Conservation (phyloP, 2,113 vertebrate species). For the Lepisosteus osseus region DNA sequence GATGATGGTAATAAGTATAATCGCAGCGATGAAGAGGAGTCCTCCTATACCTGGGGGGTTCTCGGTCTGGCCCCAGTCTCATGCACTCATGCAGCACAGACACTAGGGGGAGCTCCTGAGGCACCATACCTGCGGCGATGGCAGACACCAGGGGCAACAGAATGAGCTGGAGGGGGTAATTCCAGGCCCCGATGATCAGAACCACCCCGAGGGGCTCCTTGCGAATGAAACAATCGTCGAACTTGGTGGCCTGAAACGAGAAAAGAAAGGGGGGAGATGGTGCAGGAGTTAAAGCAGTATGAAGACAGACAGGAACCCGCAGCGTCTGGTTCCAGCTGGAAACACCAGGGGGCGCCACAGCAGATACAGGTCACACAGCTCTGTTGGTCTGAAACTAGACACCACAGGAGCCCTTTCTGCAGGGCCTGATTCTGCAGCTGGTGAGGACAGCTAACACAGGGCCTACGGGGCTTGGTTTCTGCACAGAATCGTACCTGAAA, state of each 20-base stretch:
- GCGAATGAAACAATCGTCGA: slow-evolving; percentile 60
- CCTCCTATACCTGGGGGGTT: too few relatives aligned
- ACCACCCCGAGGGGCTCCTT: slow-evolving; percentile 64
- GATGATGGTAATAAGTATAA: background rate
- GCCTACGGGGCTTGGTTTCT: background rate
- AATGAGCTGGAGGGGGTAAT: slow-evolving; percentile 67
- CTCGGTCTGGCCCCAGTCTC: too few relatives aligned
- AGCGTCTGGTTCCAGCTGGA: too few relatives aligned
- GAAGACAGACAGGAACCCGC: background rate
- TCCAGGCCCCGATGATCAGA: slow-evolving; percentile 66
- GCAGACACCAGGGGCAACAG: slow-evolving; percentile 56
- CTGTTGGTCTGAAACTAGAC: background rate
- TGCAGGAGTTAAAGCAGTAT: background rate
- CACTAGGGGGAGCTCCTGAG: background rate
- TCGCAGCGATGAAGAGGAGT: background rate
- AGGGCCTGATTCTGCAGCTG: background rate
- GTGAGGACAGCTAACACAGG: too few relatives aligned
- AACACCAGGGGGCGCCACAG: background rate
- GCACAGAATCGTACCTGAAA: too few relatives aligned
- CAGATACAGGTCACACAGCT: background rate
- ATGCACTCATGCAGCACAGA: background rate
- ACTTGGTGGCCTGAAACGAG: slow-evolving; percentile 57
- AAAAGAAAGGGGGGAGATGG: background rate
- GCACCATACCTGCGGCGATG: slow-evolving; percentile 61
- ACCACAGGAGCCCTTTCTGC: background rate